Conservation (phyloP, 2,888 invertebrate species). For the Drosophila diplacantha region DNA sequence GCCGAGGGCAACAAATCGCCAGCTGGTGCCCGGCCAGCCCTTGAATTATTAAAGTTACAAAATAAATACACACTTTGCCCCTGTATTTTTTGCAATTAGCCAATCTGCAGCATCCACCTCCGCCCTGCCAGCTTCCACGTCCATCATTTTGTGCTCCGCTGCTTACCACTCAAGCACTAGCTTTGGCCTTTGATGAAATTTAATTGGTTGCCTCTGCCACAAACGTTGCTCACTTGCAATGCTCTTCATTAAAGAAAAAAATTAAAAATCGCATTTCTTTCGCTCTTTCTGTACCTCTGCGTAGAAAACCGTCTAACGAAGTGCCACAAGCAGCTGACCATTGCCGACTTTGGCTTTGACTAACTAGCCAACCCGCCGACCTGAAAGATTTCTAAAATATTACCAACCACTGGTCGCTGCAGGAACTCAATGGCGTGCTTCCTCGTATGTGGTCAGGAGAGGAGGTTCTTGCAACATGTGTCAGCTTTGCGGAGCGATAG, state of each 20-base stretch:
- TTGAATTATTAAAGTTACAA: conserved; percentile 34
- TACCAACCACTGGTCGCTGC: conserved; percentile 4
- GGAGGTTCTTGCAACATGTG: conserved; percentile 53
- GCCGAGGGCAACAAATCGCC: conserved; percentile 15
- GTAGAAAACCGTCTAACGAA: conserved; percentile 37
- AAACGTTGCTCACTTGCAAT: conserved; percentile 23
- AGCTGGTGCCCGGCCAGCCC: conserved; percentile 9
- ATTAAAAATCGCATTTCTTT: not conserved
- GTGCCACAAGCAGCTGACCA: conserved; percentile 34
- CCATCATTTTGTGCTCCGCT: conserved; percentile 9
- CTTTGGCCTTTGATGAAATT: conserved; percentile 39
- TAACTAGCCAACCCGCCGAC: conserved; percentile 7
- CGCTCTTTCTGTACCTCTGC: conserved; percentile 11
- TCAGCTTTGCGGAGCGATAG: conserved; percentile 49
- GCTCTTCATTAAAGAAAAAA: conserved; percentile 39
- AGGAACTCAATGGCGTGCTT: conserved; percentile 6
- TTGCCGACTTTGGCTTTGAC: conserved; percentile 41
- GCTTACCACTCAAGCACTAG: conserved; percentile 26
- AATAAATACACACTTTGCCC: conserved; percentile 9
- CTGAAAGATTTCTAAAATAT: conserved; percentile 25
- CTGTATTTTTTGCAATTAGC: conserved; percentile 31
- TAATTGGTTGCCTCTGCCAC: conserved; percentile 43
- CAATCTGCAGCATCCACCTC: conserved; percentile 5
- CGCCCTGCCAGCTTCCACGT: not conserved
- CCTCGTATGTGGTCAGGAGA: conserved; percentile 14